Evolutionary conservation across 2,797 vertebrate species (phyloP), one percentile per base, ranked within the genome.

Genomic region (Chaunax sp.): DNA sequence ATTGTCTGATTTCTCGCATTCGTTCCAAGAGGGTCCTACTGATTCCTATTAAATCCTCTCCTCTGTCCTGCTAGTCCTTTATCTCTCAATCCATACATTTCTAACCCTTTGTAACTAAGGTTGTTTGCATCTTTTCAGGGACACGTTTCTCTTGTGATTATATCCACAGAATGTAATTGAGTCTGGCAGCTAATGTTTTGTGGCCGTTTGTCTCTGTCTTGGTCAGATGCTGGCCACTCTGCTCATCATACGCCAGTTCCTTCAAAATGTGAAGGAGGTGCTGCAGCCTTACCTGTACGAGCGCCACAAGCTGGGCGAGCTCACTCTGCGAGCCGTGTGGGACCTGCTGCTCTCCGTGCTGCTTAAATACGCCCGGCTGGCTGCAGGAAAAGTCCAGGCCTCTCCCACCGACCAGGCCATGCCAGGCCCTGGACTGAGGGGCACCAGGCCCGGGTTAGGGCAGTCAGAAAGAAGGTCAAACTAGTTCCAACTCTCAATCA

Each of bases 241-340:
- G 78, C 95, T 99, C 87, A 95, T 99, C 88, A 98, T 97, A 18
- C 96, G 97, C 19, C 98, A 99, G 92, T 95, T 99, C 87, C 93
- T 99, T 81, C 97, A 98, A 90, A 99, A 98, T 25, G 78, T 98
- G 72, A 95, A 97, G 40, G 98, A 99, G 83, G 97, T 97, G 64
- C 93, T 97, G 10, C 97, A 99, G 93, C 98, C 98, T 9, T 97
- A 99, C 81, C 87, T 99, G 45, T 97, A 96, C 45, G 95, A 95
- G 55, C 95, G 95, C 35, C 94, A 98, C 74, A 95, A 96, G 70
- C 88, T 95, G 5, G 96, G 96, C 0, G 95, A 97, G 79, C 93
- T 98, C 8, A 94, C 88, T 1, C 67, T 95, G n/a, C 90, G 82
- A 41, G 85, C 93, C 0, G 51, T 96, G 67, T 95, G 94, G 84